Base-by-base conservation (phyloP, 1,140 invertebrate genomes). In the Diorhabda sublineata region DNA sequence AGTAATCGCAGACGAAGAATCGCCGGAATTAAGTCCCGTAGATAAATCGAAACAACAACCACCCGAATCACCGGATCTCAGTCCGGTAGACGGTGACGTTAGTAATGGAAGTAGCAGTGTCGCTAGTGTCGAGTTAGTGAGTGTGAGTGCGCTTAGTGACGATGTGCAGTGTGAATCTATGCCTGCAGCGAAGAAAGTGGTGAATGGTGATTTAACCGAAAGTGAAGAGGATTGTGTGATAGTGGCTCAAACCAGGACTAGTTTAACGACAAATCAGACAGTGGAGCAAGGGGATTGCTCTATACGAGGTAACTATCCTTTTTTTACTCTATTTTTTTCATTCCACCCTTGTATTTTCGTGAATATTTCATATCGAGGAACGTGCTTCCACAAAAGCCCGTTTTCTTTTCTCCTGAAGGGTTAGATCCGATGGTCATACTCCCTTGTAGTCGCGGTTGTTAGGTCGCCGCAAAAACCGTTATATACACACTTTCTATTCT, bases 211-310 rank as follows among this genome's bases (percentile, higher is more conserved):
- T 81, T 79, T 83, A 79, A 82, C 80, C 80, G 83, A 83, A 78
- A 62, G 66, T 62, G 83, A 84, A 79, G 83, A 84, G 78, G 83
- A 84, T 79, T 83, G 83, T 81, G 83, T 83, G 81, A 85, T 84
- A 81, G 83, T 84, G 81, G 71, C 71, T 43, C 64, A 52, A 70
- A 69, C 42, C 59, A 69, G 44, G 61, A 68, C 41, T 42, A 63
- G 42, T 61, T 62, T 11, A 58, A 67, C 63, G 47, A 52, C 67
- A 9, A 66, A 56, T 64, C 70, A 73, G 58, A 52, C 45, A 69
- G 66, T 62, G 61, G 70, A 71, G 69, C 67, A 72, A 67, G 61
- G 66, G 69, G 71, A 69, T 67, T 75, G 74, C 69, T 78, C 69
- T 63, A 73, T 70, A 62, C 67, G 71, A 73, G 71, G 71, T 73